Conservation (phyloP, 2,888 invertebrate genomes). For the Teleogryllus oceanicus region DNA sequence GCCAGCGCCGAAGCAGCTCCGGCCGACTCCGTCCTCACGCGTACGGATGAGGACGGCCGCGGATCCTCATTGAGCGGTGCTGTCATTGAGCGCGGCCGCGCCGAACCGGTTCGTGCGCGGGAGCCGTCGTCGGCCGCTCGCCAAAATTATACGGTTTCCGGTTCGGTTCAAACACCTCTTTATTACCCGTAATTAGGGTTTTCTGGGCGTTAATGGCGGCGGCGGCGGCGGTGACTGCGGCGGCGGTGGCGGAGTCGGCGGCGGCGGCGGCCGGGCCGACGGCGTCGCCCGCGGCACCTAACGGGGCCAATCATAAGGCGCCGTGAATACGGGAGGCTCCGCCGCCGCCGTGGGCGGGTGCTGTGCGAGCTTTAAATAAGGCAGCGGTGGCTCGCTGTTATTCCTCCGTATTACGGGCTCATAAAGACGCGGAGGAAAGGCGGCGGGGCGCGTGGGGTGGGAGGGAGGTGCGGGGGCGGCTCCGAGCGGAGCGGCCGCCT, state of each 20-base stretch:
- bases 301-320: neutral
- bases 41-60: no score
- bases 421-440: no score
- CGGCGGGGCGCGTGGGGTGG: no score
- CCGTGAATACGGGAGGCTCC: no score
- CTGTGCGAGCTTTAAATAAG: no score
- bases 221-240: neutral
- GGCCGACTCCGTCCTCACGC: neutral
- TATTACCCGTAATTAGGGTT: neutral
- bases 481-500: no score
- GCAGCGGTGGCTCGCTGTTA: no score
- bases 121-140: neutral
- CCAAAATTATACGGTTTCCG: conserved; percentile 18
- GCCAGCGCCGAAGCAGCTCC: neutral
- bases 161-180: conserved; percentile 9
- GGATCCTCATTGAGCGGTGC: neutral
- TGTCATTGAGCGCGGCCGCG: neutral
- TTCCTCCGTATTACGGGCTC: no score
- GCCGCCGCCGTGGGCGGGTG: no score
- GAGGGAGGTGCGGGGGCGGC: no score
- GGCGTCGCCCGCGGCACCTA: neutral
- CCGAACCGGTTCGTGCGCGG: neutral
- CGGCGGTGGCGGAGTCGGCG: neutral
- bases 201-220: neutral
- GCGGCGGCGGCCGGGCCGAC: neutral